phyloP scores from a whole-genome alignment of 2,113 vertebrate genomes.

The Myrmecobius fasciatus region DNA sequence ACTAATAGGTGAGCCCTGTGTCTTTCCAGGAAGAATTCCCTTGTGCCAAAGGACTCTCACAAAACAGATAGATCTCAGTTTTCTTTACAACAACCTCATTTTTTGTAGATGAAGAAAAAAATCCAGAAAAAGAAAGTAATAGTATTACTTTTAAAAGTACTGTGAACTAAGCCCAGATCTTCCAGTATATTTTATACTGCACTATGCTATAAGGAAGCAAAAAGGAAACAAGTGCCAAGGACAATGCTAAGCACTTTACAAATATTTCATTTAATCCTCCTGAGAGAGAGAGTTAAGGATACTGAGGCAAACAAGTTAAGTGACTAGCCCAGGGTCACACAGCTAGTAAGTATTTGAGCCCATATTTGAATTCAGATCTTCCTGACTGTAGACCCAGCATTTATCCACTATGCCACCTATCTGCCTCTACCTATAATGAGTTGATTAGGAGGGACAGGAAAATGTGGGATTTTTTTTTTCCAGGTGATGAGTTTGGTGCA shows the following conservation, averaged over 20 bases:
- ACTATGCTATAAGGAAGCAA: background rate
- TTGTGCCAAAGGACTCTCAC: background rate
- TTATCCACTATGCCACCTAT: background rate
- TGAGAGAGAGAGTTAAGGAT: background rate
- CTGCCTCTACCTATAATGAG: background rate
- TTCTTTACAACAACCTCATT: background rate
- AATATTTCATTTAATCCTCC: background rate
- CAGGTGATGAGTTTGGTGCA: background rate
- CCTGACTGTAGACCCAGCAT: background rate
- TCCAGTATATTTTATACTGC: background rate
- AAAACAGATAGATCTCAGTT: background rate
- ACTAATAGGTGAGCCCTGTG: background rate
- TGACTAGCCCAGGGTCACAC: background rate
- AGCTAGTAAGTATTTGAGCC: background rate
- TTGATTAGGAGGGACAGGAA: constrained; percentile 11
- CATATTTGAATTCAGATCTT: background rate
- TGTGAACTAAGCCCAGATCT: background rate
- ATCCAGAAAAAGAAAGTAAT: no score
- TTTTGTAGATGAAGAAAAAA: no score
- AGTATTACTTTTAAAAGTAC: background rate
- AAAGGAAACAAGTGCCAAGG: background rate
- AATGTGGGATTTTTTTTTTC: background rate
- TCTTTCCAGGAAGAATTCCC: background rate
- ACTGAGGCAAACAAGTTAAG: background rate
- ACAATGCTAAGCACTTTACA: background rate